A percentile compares a stretch with the other conserved stretches of the same genome.
These are phyloP conservation scores for Rhagoletis zephyria DNA, from an alignment of 1,140 invertebrate genomes.

Conservation along the genomic window DNA sequence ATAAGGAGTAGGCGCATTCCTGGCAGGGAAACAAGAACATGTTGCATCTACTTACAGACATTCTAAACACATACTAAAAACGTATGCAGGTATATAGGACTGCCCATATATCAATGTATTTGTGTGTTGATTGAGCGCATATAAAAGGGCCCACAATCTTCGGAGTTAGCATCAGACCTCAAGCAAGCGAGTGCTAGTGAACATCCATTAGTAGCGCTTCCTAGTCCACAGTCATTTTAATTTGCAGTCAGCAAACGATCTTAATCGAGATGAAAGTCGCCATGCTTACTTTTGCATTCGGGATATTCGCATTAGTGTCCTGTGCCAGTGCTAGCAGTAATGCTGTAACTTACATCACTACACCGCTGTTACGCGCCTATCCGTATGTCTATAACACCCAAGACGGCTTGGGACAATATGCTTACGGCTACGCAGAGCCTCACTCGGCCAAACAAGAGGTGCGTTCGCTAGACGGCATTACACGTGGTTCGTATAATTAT, in stretches of 20 bases:
- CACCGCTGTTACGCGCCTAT: conserved; percentile 57
- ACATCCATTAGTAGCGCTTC: conserved; percentile 55
- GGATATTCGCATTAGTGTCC: not conserved
- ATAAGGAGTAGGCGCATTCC: conserved; percentile 35
- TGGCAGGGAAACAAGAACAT: conserved; percentile 54
- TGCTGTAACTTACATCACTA: conserved; percentile 43
- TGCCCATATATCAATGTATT: conserved; percentile 12
- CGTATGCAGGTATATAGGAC: not conserved
- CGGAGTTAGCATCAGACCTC: conserved; percentile 53
- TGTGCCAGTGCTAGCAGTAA: conserved; percentile 5
- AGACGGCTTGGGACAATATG: conserved; percentile 79
- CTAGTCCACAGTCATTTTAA: not conserved
- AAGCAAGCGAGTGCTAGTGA: conserved; percentile 53
- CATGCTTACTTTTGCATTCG: not conserved
- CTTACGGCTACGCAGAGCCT: conserved; percentile 79
- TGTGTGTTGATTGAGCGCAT: conserved; percentile 53
- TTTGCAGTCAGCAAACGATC: not conserved
- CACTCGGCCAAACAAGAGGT: conserved; percentile 79
- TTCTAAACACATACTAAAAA: not conserved
- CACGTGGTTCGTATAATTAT: conserved; percentile 80
- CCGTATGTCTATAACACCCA: conserved; percentile 75
- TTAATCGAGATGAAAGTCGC: not conserved
- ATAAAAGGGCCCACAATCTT: conserved; percentile 56
- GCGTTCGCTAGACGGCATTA: conserved; percentile 79
- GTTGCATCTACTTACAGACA: not conserved